phyloP scores from a whole-genome alignment of 2,888 invertebrate genomes.

The Carabus problematicus region DNA sequence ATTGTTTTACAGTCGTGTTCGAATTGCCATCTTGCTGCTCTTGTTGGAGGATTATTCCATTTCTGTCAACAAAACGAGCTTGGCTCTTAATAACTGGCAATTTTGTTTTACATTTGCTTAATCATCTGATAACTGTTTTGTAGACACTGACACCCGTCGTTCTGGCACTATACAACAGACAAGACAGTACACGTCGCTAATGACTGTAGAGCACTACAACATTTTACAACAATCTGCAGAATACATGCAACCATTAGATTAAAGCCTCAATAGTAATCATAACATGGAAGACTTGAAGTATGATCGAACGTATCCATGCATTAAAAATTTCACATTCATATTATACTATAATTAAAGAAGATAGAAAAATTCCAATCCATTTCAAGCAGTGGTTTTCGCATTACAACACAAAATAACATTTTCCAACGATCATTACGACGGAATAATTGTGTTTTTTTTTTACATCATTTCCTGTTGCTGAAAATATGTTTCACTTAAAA shows the following conservation, averaged over 20 bases:
- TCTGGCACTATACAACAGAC: conserved; percentile 46
- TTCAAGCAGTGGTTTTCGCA: too few relatives aligned
- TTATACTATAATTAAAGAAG: too few relatives aligned
- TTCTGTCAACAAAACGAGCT: conserved; percentile 55
- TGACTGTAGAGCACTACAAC: conserved; percentile 1
- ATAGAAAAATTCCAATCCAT: too few relatives aligned
- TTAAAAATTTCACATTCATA: too few relatives aligned
- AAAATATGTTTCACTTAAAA: too few relatives aligned
- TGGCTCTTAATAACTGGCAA: conserved; percentile 47
- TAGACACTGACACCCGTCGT: conserved; percentile 50
- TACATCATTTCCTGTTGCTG: too few relatives aligned
- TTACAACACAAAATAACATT: too few relatives aligned
- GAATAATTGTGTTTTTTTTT: too few relatives aligned
- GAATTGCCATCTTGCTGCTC: conserved; percentile 49
- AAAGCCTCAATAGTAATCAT: neutral
- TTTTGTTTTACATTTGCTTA: conserved; percentile 47
- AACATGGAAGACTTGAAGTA: neutral
- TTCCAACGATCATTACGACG: too few relatives aligned
- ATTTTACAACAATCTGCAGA: too few relatives aligned
- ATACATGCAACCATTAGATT: too few relatives aligned
- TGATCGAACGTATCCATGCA: too few relatives aligned
- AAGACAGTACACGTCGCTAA: conserved; percentile 37
- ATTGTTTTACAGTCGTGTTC: conserved; percentile 10
- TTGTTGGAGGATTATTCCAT: conserved; percentile 47
- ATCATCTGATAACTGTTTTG: conserved; percentile 50